A percentile compares a stretch with the other conserved stretches of the same genome.
Evolutionary conservation across 2,113 vertebrate genomes (phyloP).

Genomic region (Bolborhynchus lineola): DNA sequence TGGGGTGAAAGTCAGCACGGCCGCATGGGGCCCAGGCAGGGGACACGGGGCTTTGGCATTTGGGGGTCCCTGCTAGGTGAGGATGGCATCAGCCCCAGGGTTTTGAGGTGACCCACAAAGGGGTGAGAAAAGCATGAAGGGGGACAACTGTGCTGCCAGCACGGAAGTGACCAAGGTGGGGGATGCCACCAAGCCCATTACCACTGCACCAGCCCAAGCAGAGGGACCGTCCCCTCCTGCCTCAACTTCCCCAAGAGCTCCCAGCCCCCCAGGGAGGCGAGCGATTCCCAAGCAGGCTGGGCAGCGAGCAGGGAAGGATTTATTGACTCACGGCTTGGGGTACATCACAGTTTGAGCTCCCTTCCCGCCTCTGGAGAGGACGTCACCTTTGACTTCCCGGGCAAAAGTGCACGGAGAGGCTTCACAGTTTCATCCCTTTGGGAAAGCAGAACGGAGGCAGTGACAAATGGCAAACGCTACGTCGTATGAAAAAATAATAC

Average conservation of each 20-base stretch:
- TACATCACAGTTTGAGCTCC: slow-evolving; percentile 67
- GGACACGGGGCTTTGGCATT: background rate
- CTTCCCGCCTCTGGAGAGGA: slow-evolving; percentile 44
- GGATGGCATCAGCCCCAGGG: background rate
- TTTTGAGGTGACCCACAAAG: background rate
- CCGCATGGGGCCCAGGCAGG: background rate
- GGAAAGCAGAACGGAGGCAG: slow-evolving; percentile 77
- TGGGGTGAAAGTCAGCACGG: rapidly evolving
- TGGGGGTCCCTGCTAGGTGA: background rate
- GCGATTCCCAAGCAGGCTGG: slow-evolving; percentile 30
- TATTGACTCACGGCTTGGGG: slow-evolving; percentile 60
- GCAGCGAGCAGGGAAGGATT: slow-evolving; percentile 61
- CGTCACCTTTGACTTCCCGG: slow-evolving; percentile 55
- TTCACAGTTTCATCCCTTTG: slow-evolving; percentile 79
- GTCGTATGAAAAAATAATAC: slow-evolving; percentile 81
- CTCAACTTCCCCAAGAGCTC: background rate
- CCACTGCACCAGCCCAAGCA: background rate
- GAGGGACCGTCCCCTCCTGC: background rate
- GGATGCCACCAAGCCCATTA: rapidly evolving
- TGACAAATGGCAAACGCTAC: slow-evolving; percentile 72
- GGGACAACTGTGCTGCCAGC: background rate
- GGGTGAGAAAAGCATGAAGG: background rate
- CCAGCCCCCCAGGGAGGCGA: background rate
- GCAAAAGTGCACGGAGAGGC: slow-evolving; percentile 75
- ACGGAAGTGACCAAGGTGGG: rapidly evolving